Conservation (phyloP, 2,888 invertebrate species). For the Fissipunctia ypsillon region DNA sequence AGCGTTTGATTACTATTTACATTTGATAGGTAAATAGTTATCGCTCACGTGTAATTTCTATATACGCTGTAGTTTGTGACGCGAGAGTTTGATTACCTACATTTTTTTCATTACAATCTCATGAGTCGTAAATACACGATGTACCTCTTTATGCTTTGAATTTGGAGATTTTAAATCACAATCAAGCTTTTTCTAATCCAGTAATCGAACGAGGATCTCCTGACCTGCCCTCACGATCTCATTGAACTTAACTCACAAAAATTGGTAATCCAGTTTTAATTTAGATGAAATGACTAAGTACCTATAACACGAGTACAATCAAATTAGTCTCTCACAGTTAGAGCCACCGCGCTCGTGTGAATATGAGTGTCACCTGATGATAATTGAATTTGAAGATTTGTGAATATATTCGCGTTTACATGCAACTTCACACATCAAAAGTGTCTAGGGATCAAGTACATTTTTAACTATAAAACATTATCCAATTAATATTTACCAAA, state of each 20-base stretch:
- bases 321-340: not conserved
- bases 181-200: not conserved
- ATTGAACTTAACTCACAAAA: not conserved
- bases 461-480: too few relatives aligned
- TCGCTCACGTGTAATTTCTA: slow-evolving; percentile 4
- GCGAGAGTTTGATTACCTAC: not conserved
- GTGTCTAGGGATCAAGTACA: too few relatives aligned
- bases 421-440: too few relatives aligned
- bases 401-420: slow-evolving; percentile 15
- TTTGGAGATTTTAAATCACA: not conserved
- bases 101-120: slow-evolving; percentile 2
- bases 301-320: too few relatives aligned
- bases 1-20: slow-evolving; percentile 11
- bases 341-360: not conserved
- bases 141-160: not conserved
- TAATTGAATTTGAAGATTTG: slow-evolving; percentile 31
- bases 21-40: slow-evolving; percentile 2
- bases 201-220: not conserved
- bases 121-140: not conserved
- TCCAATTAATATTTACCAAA: too few relatives aligned
- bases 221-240: not conserved
- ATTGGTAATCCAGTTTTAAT: slow-evolving; percentile 20
- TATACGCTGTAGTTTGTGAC: not conserved
- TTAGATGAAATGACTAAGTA: slow-evolving; percentile 22
- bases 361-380: slow-evolving; percentile 12